Conservation (phyloP, 2,113 vertebrate species). For the Arothron firmamentum region DNA sequence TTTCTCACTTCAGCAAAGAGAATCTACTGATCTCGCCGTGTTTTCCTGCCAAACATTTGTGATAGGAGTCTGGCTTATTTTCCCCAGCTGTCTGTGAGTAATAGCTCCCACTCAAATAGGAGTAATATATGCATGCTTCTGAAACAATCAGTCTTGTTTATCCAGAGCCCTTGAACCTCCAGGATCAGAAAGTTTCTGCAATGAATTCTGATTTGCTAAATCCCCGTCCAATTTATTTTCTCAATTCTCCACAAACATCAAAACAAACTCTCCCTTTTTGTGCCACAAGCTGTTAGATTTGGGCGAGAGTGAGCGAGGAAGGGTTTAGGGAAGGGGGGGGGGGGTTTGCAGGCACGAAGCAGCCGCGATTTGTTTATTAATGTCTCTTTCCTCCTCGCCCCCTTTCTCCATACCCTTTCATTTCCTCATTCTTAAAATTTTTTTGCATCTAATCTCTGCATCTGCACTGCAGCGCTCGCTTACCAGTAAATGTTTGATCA, state of each 20-base stretch:
- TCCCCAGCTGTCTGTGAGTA: constrained; percentile 49
- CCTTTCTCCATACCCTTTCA: constrained; percentile 3
- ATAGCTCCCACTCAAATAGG: constrained; percentile 50
- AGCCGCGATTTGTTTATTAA: constrained; percentile 59
- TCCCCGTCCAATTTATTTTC: constrained; percentile 72
- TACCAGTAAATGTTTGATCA: constrained; percentile 28
- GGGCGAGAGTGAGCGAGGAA: constrained; percentile 36
- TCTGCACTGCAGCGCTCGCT: constrained; percentile 24
- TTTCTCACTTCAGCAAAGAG: constrained; percentile 21
- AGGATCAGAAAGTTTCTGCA: constrained; percentile 64
- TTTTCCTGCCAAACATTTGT: constrained; percentile 28
- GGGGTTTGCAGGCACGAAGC: constrained; percentile 22
- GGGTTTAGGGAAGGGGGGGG: constrained; percentile 14
- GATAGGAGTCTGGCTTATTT: constrained; percentile 37
- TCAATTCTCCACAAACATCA: constrained; percentile 58
- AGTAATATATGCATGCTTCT: constrained; percentile 66
- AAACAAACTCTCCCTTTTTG: constrained; percentile 50
- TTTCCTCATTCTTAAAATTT: constrained; percentile 15
- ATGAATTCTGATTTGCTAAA: constrained; percentile 71
- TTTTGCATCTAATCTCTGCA: constrained; percentile 11
- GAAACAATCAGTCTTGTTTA: constrained; percentile 73
- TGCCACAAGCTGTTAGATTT: constrained; percentile 51
- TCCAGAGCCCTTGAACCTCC: constrained; percentile 67
- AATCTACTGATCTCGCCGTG: constrained; percentile 41
- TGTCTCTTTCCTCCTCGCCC: constrained; percentile 27